These are phyloP conservation scores for Panthera tigris DNA, from an alignment of 2,113 vertebrate species.

Conservation along the genomic window DNA sequence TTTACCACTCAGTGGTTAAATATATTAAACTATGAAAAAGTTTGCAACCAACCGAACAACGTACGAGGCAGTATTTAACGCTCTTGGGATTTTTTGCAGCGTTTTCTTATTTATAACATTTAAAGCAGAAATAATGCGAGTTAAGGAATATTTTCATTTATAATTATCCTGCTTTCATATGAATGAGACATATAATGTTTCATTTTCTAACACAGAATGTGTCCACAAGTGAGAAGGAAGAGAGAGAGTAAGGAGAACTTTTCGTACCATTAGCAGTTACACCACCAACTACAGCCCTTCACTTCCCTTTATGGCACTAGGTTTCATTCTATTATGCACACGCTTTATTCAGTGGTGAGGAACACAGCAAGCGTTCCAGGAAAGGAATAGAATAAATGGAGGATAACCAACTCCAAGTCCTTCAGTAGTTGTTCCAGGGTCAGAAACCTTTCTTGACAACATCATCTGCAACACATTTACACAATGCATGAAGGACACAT, in stretches of 20 bases:
- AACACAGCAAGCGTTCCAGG: not conserved
- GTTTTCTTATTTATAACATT: not conserved
- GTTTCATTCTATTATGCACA: not conserved
- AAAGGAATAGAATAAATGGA: not conserved
- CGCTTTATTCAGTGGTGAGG: not conserved
- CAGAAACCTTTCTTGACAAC: constrained; percentile 34
- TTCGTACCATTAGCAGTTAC: not conserved
- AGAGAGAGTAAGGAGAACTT: not conserved
- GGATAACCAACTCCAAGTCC: not conserved
- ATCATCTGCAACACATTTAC: constrained; percentile 49
- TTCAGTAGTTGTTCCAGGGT: not conserved
- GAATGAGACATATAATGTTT: not conserved
- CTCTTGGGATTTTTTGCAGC: not conserved
- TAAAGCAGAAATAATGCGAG: not conserved
- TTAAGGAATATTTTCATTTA: not conserved
- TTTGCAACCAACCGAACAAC: not conserved
- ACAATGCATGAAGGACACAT: constrained; percentile 18
- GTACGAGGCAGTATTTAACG: not conserved
- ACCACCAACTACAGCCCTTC: not conserved
- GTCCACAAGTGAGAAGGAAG: not conserved
- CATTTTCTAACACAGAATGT: not conserved
- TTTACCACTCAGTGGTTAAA: not conserved
- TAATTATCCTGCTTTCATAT: not conserved
- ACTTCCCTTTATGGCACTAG: not conserved
- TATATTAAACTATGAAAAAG: not conserved